A percentile compares a stretch with the other conserved stretches of the same genome.
Evolutionary conservation across 2,113 vertebrate genomes (phyloP).

Genomic region (Ibidorhyncha struthersii): DNA sequence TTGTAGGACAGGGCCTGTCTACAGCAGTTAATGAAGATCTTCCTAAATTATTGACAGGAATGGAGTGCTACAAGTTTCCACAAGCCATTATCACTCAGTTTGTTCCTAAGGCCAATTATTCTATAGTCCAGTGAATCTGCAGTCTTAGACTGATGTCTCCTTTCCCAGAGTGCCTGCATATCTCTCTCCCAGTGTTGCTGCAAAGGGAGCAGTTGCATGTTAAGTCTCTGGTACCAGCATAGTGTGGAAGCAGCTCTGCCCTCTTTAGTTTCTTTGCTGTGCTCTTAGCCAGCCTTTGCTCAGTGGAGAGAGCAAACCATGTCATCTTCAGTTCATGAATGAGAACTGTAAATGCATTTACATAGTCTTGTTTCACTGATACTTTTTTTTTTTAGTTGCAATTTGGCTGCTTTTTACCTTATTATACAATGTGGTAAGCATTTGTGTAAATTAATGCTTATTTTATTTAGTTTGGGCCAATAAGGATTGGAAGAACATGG

Average conservation of each 20-base stretch:
- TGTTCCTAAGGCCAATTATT: background rate
- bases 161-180: background rate
- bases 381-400: background rate
- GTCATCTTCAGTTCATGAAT: background rate
- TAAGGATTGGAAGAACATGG: background rate
- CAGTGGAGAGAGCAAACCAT: background rate
- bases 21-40: background rate
- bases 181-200: background rate
- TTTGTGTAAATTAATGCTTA: background rate
- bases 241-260: background rate
- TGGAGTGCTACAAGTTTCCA: background rate
- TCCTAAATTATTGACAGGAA: background rate
- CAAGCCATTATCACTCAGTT: background rate
- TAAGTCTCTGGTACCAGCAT: background rate
- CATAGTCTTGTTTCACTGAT: background rate
- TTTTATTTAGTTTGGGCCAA: background rate
- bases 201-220: background rate
- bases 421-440: background rate
- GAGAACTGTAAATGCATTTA: background rate
- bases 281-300: background rate
- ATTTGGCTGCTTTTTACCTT: background rate
- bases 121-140: background rate
- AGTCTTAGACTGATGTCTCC: background rate
- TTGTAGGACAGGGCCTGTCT: background rate
- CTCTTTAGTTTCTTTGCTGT: background rate